Percentiles rank a stretch among this genome's conserved stretches.
phyloP scores from a whole-genome alignment of 2,113 vertebrate species.

The Zingel zingel region DNA sequence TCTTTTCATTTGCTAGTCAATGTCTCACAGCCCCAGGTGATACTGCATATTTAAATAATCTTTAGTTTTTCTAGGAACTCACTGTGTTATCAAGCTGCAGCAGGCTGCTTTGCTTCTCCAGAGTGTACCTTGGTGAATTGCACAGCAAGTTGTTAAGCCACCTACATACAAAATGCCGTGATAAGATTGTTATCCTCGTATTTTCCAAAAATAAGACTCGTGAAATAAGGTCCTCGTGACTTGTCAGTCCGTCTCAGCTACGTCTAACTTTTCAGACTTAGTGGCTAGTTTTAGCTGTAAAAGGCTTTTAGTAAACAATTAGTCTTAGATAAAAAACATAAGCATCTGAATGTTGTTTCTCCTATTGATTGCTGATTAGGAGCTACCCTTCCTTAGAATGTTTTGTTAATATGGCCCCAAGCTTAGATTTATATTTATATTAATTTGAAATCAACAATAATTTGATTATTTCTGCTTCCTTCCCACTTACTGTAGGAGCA shows the following conservation, averaged over 20 bases:
- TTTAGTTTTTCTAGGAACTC: constrained; percentile 62
- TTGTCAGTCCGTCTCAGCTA: no score
- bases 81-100: constrained; percentile 55
- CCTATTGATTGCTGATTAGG: neutral
- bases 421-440: neutral
- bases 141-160: constrained; percentile 45
- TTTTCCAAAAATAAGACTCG: no score
- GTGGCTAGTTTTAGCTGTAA: neutral
- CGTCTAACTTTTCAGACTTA: no score
- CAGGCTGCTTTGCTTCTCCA: constrained; percentile 41
- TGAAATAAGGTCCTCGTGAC: no score
- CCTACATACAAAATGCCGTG: constrained; percentile 38
- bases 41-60: constrained; percentile 62
- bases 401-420: neutral
- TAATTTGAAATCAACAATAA: neutral
- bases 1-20: constrained; percentile 71
- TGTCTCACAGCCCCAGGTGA: constrained; percentile 65
- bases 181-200: neutral
- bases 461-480: neutral
- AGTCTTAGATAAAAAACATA: neutral
- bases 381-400: neutral
- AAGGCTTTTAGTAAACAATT: neutral
- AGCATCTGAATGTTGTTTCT: neutral
- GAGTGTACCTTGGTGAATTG: constrained; percentile 25
- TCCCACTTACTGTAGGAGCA: neutral